Evolutionary conservation across 2,888 invertebrate genomes (phyloP), one percentile per base, ranked within the genome.

Genomic region (Acleris sparsana): DNA sequence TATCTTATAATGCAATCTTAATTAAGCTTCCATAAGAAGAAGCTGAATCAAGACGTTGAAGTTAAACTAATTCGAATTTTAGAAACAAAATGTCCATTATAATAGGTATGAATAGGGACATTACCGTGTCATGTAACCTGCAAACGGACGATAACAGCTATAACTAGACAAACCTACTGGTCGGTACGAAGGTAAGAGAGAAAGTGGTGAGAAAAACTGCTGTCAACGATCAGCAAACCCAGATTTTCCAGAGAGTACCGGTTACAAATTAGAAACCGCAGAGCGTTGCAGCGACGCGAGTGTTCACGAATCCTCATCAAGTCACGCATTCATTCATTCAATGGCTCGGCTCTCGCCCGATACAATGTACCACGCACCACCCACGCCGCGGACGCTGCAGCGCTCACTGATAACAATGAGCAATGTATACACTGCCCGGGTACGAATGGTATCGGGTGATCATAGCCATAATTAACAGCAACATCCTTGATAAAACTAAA

Each of bases 301-400:
- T 68, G 70, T 69, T 70, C 70, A 70, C 69, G 70, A 72, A 71
- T 75, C 70, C 60, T 71, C 70, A 73, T 75, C 70, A 69, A 71
- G 71, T 71, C 73, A 72, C 71, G 71, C 70, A 71, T 71, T 64
- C 64, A 71, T 71, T 71, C 66, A 71, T 71, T 71, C 69, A 71
- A 63, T 69, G 70, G 68, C 69, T 70, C 70, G 58, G 63, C 62
- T 51, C 59, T 58, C 53, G 39, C 60, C 60, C 29, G 55, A 67
- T 66, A 64, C 62, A 63, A 57, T 63, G 57, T 51, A 25, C 55
- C 29, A 44, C 51, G 68, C 66, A 29, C 60, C 63, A 57, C 68
- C 63, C 65, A 61, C 60, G 29, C 61, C 59, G 52, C 53, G 63
- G 68, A 46, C 52, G 48, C 22, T 53, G 13, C 59, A 29, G 18